A percentile compares a stretch with the other conserved stretches of the same genome.
These are phyloP conservation scores for Ficedula albicollis DNA, from an alignment of 2,797 vertebrate species.

Conservation along the genomic window DNA sequence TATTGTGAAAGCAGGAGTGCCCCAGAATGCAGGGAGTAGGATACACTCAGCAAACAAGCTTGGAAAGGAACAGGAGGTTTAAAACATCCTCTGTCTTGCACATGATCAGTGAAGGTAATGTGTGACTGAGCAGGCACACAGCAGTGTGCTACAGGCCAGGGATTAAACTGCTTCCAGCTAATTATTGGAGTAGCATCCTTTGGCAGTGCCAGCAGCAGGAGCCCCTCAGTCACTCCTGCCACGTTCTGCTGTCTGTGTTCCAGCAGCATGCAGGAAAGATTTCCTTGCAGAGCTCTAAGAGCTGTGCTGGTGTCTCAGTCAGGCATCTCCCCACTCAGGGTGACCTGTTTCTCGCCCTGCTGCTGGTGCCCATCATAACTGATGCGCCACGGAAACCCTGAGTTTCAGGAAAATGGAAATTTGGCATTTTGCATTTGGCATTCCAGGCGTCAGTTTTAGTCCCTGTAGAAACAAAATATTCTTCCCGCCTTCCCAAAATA, in stretches of 20 bases:
- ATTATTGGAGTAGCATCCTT: not conserved
- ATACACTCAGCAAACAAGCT: not conserved
- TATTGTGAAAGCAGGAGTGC: not conserved
- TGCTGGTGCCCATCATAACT: not conserved
- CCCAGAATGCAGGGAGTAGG: not conserved
- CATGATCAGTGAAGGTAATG: not conserved
- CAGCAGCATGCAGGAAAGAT: not conserved
- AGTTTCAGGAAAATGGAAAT: not conserved
- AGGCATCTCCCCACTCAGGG: not conserved
- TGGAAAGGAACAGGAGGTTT: not conserved
- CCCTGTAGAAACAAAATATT: not conserved
- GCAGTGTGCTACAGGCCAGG: not conserved
- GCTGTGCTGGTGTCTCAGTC: not conserved
- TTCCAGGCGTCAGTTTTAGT: not conserved
- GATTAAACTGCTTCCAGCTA: not conserved
- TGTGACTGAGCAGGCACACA: not conserved
- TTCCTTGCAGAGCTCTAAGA: not conserved
- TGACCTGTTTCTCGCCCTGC: not conserved
- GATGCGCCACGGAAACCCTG: not conserved
- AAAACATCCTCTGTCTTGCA: not conserved
- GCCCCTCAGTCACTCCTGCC: fast-evolving
- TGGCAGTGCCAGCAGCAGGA: not conserved
- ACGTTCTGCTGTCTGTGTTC: not conserved
- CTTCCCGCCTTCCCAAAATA: not conserved
- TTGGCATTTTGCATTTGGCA: not conserved